Evolutionary conservation across 2,113 vertebrate genomes (phyloP).

Genomic region (Zosterops pallidus): DNA sequence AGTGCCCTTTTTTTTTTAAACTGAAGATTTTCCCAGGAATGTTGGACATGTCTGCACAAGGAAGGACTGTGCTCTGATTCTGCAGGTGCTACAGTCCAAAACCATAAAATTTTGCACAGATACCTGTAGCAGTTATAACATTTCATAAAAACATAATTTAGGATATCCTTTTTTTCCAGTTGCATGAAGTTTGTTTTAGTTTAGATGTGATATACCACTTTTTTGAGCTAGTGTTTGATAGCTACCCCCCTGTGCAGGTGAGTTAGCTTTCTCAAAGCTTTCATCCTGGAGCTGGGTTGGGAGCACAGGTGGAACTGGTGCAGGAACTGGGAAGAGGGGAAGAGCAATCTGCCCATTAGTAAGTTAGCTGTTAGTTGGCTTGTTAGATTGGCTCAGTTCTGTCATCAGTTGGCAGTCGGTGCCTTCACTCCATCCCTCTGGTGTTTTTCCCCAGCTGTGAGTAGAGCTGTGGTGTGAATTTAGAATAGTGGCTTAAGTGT

Average conservation of each 20-base stretch:
- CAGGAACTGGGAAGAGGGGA: background rate
- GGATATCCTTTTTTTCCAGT: background rate
- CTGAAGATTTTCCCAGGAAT: background rate
- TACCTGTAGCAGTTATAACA: background rate
- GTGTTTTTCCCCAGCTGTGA: background rate
- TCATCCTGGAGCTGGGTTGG: background rate
- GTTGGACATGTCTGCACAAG: accelerated
- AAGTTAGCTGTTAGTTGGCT: background rate
- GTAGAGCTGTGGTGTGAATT: background rate
- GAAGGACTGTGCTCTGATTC: background rate
- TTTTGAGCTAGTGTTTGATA: background rate
- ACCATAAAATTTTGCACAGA: background rate
- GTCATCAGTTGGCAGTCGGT: background rate
- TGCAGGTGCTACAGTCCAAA: background rate
- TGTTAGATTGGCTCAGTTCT: background rate
- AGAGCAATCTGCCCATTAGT: background rate
- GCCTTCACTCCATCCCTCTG: background rate
- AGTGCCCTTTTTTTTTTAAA: background rate
- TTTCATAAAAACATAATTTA: background rate
- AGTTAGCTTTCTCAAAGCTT: background rate
- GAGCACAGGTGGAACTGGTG: background rate
- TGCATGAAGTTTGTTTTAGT: background rate
- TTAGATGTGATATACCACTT: background rate
- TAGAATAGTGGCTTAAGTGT: background rate
- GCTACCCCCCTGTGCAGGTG: background rate